phyloP scores from a whole-genome alignment of 92 coral and sea anemone species.

The Porites lobata region DNA sequence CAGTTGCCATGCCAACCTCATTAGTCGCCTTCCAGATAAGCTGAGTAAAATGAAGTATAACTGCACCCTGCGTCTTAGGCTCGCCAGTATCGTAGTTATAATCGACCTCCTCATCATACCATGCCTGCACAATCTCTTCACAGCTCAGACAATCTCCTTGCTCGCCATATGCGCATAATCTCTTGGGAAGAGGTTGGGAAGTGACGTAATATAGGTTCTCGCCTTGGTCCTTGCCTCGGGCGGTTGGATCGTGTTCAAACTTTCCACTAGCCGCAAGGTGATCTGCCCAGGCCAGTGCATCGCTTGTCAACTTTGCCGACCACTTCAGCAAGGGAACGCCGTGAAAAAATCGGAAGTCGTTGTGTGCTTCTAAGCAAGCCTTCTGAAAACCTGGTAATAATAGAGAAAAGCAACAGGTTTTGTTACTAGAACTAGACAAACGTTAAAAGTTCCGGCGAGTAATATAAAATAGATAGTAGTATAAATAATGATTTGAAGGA shows the following conservation, averaged over 20 bases:
- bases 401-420: neutral
- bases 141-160: constrained; percentile 51
- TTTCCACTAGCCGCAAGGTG: constrained; percentile 30
- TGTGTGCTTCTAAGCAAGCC: constrained; percentile 60
- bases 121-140: constrained; percentile 57
- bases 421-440: neutral
- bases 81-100: constrained; percentile 55
- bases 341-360: constrained; percentile 53
- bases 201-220: constrained; percentile 66
- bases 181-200: constrained; percentile 19
- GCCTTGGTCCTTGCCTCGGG: constrained; percentile 57
- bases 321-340: constrained; percentile 63
- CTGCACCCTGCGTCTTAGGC: constrained; percentile 32
- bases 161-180: constrained; percentile 53
- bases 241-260: constrained; percentile 59
- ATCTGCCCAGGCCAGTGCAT: constrained; percentile 73
- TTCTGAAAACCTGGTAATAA: constrained; percentile 25
- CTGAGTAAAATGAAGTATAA: constrained; percentile 66
- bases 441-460: too few relatives aligned
- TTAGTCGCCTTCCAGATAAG: constrained; percentile 70
- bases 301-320: constrained; percentile 62
- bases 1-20: constrained; percentile 76
- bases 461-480: too few relatives aligned
- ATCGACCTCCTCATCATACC: constrained; percentile 73
- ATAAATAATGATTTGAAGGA: too few relatives aligned